Percentiles rank a stretch among this genome's conserved stretches.
Conservation (phyloP, 2,888 invertebrate species). For the Autographa pulchrina region DNA sequence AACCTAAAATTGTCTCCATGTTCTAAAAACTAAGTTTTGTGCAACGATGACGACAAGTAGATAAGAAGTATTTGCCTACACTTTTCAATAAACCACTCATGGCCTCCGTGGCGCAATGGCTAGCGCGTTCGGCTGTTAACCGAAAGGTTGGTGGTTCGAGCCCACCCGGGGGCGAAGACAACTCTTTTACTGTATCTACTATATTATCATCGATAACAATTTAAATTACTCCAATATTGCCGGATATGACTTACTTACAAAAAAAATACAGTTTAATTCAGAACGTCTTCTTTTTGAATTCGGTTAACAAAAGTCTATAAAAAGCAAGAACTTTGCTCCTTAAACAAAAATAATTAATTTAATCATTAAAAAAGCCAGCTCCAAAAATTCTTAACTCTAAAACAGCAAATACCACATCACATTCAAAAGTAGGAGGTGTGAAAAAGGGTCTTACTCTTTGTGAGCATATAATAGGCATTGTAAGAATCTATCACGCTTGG, state of each 20-base stretch:
- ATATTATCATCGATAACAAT: no score
- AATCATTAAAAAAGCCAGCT: background rate
- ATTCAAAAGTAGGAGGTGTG: constrained; percentile 74
- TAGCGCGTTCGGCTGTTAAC: constrained; percentile 99
- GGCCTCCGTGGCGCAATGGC: constrained; percentile 90
- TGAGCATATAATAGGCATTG: constrained; percentile 75
- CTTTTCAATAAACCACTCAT: background rate
- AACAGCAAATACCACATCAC: constrained; percentile 62
- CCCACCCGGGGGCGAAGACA: constrained; percentile 95
- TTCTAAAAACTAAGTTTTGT: no score
- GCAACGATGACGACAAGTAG: no score
- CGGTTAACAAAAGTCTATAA: no score
- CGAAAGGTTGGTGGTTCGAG: constrained; percentile 99
- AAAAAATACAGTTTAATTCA: no score
- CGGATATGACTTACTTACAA: no score
- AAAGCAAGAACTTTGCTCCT: no score
- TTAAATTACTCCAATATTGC: no score
- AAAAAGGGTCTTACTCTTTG: constrained; percentile 73
- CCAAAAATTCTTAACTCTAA: constrained; percentile 32
- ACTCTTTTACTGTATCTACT: no score
- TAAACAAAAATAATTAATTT: background rate
- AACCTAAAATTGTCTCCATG: no score
- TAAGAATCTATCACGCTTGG: constrained; percentile 70
- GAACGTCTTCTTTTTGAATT: no score
- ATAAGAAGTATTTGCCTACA: no score